Evolutionary conservation across 1,140 invertebrate species (phyloP), one percentile per base, ranked within the genome.

Genomic region (Listronotus oregonensis): DNA sequence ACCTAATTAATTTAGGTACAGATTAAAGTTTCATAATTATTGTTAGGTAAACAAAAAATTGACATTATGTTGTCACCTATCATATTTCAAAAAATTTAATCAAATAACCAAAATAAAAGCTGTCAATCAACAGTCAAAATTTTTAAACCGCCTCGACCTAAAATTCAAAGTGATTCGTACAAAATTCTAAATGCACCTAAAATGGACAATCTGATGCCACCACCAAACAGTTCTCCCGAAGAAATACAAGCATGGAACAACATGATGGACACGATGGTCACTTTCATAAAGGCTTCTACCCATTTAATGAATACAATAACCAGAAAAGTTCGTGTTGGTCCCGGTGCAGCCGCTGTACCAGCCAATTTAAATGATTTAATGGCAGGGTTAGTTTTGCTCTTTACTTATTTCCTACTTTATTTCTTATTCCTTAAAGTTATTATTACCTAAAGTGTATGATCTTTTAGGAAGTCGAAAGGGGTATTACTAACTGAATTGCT

Each of bases 231-330:
- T 9, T 58, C 57, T 37, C 57, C 50, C 0, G 62, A 65, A 43
- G 69, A 70, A 27, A 46, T 67, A 17, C 54, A 70, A 44, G 69
- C 69, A 32, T 70, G 69, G 69, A 70, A 67, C 27, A n/a, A 39
- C 27, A 67, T 70, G 69, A 70, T 70, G 69, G 65, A 70, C 51
- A 67, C 65, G 17, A 70, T 67, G 65, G 57, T 70, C 14, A 62
- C 58, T 14, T 70, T 70, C 43, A 61, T 70, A 9, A 59, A 62
- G n/a, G 69, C 69, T 8, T 67, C 65, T 3, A 70, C 61, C 0
- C 51, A 64, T 31, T 17, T 70, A 11, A 70, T 70, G 65, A 62
- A 67, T 21, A 65, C 58, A 10, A 66, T 67, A 9, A 70, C 64
- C 15, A 34, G 21, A 18, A 69, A 62, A 44, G 50, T 64, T 7